Percentiles rank a stretch among this genome's conserved stretches.
Evolutionary conservation across 2,113 vertebrate species (phyloP).

Genomic region (Rhagologus leucostigma): DNA sequence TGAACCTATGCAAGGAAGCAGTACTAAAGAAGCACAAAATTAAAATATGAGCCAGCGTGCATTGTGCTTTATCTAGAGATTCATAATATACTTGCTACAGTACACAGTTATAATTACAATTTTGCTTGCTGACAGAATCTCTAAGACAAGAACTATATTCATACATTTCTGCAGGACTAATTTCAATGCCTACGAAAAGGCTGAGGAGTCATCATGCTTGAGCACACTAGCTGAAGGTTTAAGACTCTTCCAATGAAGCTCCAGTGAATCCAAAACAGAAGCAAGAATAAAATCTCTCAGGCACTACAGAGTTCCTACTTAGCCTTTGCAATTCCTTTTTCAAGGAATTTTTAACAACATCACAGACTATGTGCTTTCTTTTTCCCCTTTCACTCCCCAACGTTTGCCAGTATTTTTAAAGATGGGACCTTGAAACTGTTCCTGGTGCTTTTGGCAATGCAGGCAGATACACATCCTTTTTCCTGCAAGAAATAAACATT

Average conservation of each 20-base stretch:
- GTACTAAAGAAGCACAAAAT: background rate
- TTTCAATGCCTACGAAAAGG: background rate
- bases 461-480: background rate
- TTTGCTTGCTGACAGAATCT: background rate
- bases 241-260: background rate
- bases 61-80: background rate
- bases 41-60: rapidly evolving
- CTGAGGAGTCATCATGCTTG: background rate
- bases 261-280: background rate
- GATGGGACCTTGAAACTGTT: background rate
- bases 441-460: background rate
- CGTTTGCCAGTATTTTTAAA: background rate
- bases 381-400: background rate
- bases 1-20: background rate
- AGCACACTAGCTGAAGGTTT: background rate
- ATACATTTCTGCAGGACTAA: background rate
- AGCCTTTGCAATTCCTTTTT: background rate
- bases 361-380: background rate
- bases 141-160: background rate
- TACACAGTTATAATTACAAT: background rate
- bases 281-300: background rate
- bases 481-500: background rate
- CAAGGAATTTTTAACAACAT: background rate
- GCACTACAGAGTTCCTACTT: background rate
- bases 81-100: background rate